Evolutionary conservation across 1,140 invertebrate genomes (phyloP).

Genomic region (Paralvinella palmiformis): DNA sequence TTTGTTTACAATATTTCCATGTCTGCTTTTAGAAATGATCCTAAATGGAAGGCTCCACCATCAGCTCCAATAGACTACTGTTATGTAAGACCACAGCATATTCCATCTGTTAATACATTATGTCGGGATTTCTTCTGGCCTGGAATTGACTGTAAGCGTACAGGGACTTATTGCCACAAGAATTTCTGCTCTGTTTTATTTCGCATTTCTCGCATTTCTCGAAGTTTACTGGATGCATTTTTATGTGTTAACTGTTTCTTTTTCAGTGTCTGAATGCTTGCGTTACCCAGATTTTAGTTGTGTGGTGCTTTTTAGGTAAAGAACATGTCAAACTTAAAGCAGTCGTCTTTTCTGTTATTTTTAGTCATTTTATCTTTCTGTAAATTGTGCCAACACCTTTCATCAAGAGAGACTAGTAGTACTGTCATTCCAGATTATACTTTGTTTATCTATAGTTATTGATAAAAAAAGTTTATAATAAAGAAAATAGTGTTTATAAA

Average conservation of each 20-base stretch:
- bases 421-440: background rate
- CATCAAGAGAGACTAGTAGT: too few species aligned
- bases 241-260: slow-evolving; percentile 26
- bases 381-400: too few species aligned
- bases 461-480: too few species aligned
- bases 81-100: slow-evolving; percentile 79
- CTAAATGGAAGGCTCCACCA: slow-evolving; percentile 46
- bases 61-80: slow-evolving; percentile 68
- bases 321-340: too few species aligned
- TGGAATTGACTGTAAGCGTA: slow-evolving; percentile 74
- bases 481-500: too few species aligned
- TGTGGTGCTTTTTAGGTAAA: slow-evolving; percentile 71
- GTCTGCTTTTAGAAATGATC: slow-evolving; percentile 48
- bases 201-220: background rate
- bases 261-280: slow-evolving; percentile 76
- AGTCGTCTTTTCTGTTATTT: too few species aligned
- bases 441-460: background rate
- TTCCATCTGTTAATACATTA: slow-evolving; percentile 76
- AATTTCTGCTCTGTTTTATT: background rate
- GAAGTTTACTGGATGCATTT: too few species aligned
- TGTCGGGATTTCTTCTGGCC: slow-evolving; percentile 83
- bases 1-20: background rate
- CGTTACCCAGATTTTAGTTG: slow-evolving; percentile 89
- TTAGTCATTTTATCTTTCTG: too few species aligned
- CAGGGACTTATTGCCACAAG: too few species aligned